Conservation (phyloP, 2,888 invertebrate species). For the Poecilus cupreus region DNA sequence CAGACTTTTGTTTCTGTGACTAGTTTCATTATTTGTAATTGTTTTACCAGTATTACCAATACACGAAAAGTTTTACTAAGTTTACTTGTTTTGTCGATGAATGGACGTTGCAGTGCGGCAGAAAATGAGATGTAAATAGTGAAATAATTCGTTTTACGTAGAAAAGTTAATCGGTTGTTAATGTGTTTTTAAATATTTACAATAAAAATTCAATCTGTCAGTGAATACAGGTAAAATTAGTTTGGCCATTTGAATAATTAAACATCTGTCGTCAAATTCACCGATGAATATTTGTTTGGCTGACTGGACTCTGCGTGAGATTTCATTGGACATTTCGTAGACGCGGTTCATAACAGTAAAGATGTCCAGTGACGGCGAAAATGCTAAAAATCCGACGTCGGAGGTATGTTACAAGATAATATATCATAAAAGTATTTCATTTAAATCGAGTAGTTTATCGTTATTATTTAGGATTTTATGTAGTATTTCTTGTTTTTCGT, state of each 20-base stretch:
- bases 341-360: conserved; percentile 70
- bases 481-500: conserved; percentile 53
- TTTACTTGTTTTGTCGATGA: conserved; percentile 28
- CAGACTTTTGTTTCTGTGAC: background rate
- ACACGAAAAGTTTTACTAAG: conserved; percentile 9
- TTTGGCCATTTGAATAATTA: conserved; percentile 40
- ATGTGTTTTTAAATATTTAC: conserved; percentile 13
- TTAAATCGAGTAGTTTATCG: conserved; percentile 33
- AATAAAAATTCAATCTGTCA: conserved; percentile 23
- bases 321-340: conserved; percentile 71
- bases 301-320: conserved; percentile 69
- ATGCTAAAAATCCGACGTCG: conserved; percentile 69
- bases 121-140: background rate
- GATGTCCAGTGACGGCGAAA: conserved; percentile 73
- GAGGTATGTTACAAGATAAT: conserved; percentile 68
- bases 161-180: background rate
- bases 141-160: background rate
- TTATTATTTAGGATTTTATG: conserved; percentile 18
- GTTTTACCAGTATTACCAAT: conserved; percentile 34
- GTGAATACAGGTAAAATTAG: conserved; percentile 37
- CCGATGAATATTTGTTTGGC: conserved; percentile 64
- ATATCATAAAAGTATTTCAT: conserved; percentile 32
- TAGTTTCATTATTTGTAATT: conserved; percentile 23
- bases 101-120: background rate
- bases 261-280: conserved; percentile 29